phyloP scores from a whole-genome alignment of 2,797 vertebrate genomes.

The Chromobotia macracanthus region DNA sequence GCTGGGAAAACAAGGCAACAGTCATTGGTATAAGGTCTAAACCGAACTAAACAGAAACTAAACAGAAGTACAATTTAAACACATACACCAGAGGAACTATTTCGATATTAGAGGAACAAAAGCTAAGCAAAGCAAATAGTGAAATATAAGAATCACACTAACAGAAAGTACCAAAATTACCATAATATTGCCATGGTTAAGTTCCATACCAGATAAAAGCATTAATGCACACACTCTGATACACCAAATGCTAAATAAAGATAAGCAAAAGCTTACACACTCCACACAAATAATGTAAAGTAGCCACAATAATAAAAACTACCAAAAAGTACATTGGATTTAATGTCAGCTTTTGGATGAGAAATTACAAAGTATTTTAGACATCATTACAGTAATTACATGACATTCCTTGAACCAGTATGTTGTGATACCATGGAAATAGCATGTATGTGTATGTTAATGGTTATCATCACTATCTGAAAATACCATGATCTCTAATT shows the following conservation, averaged over 20 bases:
- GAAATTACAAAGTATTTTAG: no score
- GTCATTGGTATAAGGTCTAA: slow-evolving; percentile 33
- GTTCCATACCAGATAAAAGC: no score
- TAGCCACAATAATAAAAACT: no score
- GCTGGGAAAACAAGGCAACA: slow-evolving; percentile 62
- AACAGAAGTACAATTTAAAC: neutral
- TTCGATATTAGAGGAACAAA: slow-evolving; percentile 4
- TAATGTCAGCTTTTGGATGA: no score
- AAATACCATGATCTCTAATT: neutral
- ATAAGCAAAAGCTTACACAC: no score
- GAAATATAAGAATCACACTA: slow-evolving; percentile 30
- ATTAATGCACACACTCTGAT: no score
- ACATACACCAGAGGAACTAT: slow-evolving; percentile 4
- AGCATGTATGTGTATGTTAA: neutral
- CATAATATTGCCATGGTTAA: neutral
- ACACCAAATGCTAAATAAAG: no score
- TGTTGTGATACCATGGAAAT: neutral
- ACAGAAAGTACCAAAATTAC: neutral
- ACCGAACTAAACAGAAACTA: no score
- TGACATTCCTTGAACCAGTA: no score
- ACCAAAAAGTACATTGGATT: no score
- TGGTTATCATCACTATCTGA: neutral
- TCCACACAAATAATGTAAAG: no score
- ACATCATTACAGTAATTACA: no score
- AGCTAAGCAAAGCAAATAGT: slow-evolving; percentile 42